These are phyloP conservation scores for Halcyon senegalensis DNA, from an alignment of 2,113 vertebrate species.

Conservation along the genomic window DNA sequence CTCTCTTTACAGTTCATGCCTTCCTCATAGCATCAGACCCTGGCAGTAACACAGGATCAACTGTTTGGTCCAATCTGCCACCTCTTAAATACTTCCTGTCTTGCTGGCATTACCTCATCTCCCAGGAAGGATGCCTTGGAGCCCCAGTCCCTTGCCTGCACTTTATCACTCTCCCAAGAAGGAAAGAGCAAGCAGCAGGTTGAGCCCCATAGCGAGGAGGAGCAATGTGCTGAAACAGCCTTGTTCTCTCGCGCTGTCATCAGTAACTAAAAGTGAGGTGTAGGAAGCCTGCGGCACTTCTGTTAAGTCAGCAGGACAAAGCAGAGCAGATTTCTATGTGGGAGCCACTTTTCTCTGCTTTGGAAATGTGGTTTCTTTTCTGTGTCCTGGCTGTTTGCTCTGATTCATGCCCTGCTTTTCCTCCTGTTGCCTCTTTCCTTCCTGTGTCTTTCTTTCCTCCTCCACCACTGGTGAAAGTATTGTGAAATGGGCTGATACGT, in stretches of 20 bases:
- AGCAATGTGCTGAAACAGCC: background rate
- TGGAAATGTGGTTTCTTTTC: background rate
- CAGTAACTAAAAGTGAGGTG: background rate
- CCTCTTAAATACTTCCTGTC: background rate
- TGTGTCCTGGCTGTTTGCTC: background rate
- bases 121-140: background rate
- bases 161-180: background rate
- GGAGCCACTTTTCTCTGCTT: background rate
- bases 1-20: background rate
- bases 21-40: background rate
- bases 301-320: background rate
- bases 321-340: background rate
- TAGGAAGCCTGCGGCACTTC: background rate
- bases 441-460: background rate
- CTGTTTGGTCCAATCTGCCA: background rate
- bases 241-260: background rate
- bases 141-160: background rate
- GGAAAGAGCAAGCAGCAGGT: background rate
- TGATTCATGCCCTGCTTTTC: background rate
- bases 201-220: fast-evolving
- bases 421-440: background rate
- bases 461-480: background rate
- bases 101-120: background rate
- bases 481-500: background rate
- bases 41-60: background rate